Evolutionary conservation across 2,888 invertebrate genomes (phyloP).

Genomic region (Lissonota sp.): DNA sequence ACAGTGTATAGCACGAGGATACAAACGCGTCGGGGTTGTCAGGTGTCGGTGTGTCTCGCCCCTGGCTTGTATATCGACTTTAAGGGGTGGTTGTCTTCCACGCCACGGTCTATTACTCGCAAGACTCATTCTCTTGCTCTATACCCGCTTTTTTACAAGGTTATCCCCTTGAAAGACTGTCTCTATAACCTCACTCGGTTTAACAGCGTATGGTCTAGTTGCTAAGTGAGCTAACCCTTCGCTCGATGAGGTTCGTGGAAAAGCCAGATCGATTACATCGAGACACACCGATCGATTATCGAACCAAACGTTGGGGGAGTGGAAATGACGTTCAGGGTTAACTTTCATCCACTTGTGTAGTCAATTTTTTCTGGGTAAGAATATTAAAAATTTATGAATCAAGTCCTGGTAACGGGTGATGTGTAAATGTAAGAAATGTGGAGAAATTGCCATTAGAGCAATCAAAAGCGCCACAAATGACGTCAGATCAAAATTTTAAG

Average conservation of each 20-base stretch:
- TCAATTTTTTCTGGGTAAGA: too few species aligned
- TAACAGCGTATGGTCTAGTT: constrained; percentile 44
- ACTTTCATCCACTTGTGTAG: too few species aligned
- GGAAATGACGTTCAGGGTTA: too few species aligned
- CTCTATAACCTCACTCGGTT: not conserved
- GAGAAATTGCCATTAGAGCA: too few species aligned
- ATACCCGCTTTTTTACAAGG: too few species aligned
- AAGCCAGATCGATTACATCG: constrained; percentile 63
- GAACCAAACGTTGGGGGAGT: too few species aligned
- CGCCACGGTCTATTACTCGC: constrained; percentile 8
- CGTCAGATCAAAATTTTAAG: too few species aligned
- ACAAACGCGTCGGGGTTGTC: constrained; percentile 63
- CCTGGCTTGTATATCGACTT: constrained; percentile 14
- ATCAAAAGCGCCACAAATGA: too few species aligned
- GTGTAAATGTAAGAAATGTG: too few species aligned
- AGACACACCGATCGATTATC: constrained; percentile 28
- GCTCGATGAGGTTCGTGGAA: constrained; percentile 27
- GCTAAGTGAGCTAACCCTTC: constrained; percentile 57
- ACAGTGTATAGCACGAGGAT: constrained; percentile 20
- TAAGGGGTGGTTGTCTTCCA: constrained; percentile 10
- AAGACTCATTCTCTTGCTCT: not conserved
- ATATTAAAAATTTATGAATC: too few species aligned
- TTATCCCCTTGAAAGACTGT: constrained; percentile 1
- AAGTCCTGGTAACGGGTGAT: too few species aligned
- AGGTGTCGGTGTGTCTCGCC: constrained; percentile 50